These are phyloP conservation scores for Sycophaga agraensis DNA, from an alignment of 1,140 invertebrate species.

Conservation along the genomic window DNA sequence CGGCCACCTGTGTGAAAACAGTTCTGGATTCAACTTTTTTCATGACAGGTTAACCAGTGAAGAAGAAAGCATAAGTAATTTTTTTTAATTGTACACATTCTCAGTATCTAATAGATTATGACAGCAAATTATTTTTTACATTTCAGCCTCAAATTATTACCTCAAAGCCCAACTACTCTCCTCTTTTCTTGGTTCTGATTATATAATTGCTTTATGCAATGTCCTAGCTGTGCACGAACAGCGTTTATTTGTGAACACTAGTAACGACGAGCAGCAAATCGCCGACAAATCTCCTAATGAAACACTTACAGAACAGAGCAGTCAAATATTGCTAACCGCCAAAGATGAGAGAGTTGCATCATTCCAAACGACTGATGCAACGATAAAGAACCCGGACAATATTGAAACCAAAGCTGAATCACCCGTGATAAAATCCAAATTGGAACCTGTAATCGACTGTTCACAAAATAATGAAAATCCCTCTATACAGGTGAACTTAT, in stretches of 20 bases:
- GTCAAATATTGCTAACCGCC: background rate
- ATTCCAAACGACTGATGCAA: background rate
- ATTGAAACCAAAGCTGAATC: slow-evolving; percentile 12
- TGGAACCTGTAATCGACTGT: slow-evolving; percentile 12
- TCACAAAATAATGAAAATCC: slow-evolving; percentile 32
- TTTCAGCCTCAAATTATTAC: slow-evolving; percentile 23
- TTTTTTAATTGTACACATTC: too few species aligned
- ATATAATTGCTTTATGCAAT: slow-evolving; percentile 77
- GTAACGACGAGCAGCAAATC: slow-evolving; percentile 4
- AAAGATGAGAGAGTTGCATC: slow-evolving; percentile 5
- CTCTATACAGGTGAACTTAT: slow-evolving; percentile 39
- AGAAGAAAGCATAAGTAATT: too few species aligned
- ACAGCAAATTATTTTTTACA: too few species aligned
- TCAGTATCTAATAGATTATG: too few species aligned
- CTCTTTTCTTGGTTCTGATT: slow-evolving; percentile 65
- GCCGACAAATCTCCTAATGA: slow-evolving; percentile 7
- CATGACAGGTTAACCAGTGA: too few species aligned
- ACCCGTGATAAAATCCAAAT: slow-evolving; percentile 18
- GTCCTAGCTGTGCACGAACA: slow-evolving; percentile 65
- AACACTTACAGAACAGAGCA: background rate
- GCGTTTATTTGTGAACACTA: slow-evolving; percentile 2
- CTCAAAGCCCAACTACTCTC: slow-evolving; percentile 54
- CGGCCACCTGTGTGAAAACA: slow-evolving; percentile 38
- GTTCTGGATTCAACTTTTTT: background rate
- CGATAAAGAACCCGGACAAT: background rate